A percentile compares a stretch with the other conserved stretches of the same genome.
Conservation (phyloP, 2,797 vertebrate species). For the Mormyrops boulengeri region DNA sequence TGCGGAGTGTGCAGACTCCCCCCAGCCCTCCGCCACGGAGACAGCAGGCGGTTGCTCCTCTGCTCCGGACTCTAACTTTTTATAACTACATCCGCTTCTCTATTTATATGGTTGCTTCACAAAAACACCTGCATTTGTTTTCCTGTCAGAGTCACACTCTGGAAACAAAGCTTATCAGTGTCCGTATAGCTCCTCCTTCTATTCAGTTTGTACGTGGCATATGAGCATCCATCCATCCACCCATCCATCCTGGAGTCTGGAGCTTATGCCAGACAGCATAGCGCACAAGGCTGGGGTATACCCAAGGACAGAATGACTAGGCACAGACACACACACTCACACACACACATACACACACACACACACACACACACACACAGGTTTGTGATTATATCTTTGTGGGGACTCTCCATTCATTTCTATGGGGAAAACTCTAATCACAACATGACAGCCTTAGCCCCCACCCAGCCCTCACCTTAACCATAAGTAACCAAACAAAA, state of each 20-base stretch:
- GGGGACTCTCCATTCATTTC: too few species aligned
- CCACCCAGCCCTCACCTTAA: too few species aligned
- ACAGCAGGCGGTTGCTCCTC: neutral
- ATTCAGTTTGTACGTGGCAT: neutral
- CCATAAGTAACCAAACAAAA: too few species aligned
- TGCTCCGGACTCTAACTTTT: neutral
- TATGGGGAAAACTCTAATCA: too few species aligned
- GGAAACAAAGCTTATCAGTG: constrained; percentile 21
- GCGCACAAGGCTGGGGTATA: neutral
- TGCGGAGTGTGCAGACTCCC: neutral
- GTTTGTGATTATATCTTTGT: too few species aligned
- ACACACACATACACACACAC: too few species aligned
- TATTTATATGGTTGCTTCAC: neutral
- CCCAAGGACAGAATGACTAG: neutral
- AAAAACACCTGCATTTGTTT: neutral
- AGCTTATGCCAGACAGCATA: neutral
- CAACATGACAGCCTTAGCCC: too few species aligned
- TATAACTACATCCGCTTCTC: neutral
- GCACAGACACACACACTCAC: neutral
- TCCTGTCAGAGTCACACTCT: neutral
- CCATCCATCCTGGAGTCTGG: neutral
- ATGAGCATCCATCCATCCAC: neutral
- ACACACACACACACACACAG: neutral
- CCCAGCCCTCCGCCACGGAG: neutral
- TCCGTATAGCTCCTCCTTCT: neutral